Evolutionary conservation across 2,888 invertebrate species (phyloP), one percentile per base, ranked within the genome.

Genomic region (Melanchra persicariae): DNA sequence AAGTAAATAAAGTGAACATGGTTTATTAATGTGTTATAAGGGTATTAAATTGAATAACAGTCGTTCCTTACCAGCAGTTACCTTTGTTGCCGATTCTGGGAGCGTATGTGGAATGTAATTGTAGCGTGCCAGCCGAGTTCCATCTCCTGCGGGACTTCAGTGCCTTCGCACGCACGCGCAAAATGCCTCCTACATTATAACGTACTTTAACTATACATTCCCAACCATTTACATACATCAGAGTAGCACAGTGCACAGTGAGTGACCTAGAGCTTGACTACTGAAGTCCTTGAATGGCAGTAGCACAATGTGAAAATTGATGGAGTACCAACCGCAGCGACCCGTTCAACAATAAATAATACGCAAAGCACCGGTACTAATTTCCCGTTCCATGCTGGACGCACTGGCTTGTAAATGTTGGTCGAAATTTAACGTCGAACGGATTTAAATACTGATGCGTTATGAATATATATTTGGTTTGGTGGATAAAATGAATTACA

Each of bases 71-170:
- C 82, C 83, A 84, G 85, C 84, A 81, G 85, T 88, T 87, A 87
- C 85, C 86, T 89, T 88, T 88, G 91, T 92, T 90, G 91, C 85
- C 85, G 88, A 93, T 92, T 93, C 92, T 85, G 85, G 78, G 78
- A 89, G 87, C 91, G 91, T 91, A 91, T 90, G 84, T 88, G 91
- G 90, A 91, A 91, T 91, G 92, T 93, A 93, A 94, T 93, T 93
- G 92, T 91, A 90, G 91, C 90, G 88, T 91, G 90, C 90, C 91
- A 90, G 90, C 81, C 89, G 87, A 85, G 87, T 85, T 85, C 85
- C 82, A 80, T 81, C 83, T 91, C 92, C 92, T 87, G 51, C 73
- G 92, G 91, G 93, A 92, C 77, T 85, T 86, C 79, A 72, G 73
- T 79, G 81, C 80, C 82, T 79, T 74, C 79, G 81, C 87, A 88